Conservation (phyloP, 2,888 invertebrate genomes). For the Synergus gifuensis region DNA sequence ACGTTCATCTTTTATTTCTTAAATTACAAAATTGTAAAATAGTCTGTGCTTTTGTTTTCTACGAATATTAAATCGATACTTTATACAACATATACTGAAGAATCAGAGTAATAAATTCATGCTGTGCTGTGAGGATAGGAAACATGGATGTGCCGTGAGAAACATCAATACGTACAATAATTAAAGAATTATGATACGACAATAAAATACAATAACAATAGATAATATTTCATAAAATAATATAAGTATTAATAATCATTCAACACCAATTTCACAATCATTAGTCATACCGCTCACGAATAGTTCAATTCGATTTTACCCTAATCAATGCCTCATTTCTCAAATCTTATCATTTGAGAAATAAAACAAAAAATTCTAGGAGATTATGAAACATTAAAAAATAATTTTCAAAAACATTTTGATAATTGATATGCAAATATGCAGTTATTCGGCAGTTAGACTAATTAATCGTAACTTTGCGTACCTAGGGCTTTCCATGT, state of each 20-base stretch:
- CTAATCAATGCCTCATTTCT: not conserved
- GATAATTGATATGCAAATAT: not conserved
- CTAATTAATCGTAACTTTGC: conserved; percentile 49
- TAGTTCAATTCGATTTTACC: not conserved
- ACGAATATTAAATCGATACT: not conserved
- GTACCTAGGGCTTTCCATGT: conserved; percentile 89
- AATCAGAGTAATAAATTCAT: conserved; percentile 46
- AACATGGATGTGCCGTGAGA: conserved; percentile 75
- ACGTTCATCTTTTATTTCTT: not conserved
- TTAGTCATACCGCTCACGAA: conserved; percentile 58
- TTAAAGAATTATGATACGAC: not conserved
- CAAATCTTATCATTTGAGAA: not conserved
- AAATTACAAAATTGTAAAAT: not conserved
- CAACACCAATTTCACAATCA: conserved; percentile 60
- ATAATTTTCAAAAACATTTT: not conserved
- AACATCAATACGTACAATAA: conserved; percentile 51
- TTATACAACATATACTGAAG: not conserved
- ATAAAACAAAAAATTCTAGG: not conserved
- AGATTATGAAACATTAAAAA: too few species aligned
- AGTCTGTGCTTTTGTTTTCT: not conserved
- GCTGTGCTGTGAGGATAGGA: conserved; percentile 74
- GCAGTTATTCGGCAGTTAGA: conserved; percentile 27
- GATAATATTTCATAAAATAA: conserved; percentile 53
- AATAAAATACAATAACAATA: conserved; percentile 48
- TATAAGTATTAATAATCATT: conserved; percentile 58